phyloP scores from a whole-genome alignment of 2,113 vertebrate genomes.

The Delphinus delphis region DNA sequence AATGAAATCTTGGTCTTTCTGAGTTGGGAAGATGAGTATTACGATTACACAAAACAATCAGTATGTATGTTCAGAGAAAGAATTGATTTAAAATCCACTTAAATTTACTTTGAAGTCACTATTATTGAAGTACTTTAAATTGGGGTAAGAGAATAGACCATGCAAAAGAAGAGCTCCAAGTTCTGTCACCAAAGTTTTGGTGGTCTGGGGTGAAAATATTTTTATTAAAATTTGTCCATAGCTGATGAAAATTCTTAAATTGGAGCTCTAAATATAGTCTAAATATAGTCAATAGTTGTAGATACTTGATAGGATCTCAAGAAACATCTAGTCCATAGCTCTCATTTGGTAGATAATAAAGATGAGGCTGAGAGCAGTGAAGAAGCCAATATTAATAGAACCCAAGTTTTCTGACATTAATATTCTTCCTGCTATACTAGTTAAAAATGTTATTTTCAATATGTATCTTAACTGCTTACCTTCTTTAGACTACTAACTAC shows the following conservation, averaged over 20 bases:
- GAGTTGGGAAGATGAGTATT: background rate
- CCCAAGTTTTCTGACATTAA: background rate
- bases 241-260: background rate
- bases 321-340: background rate
- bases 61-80: background rate
- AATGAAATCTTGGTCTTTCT: background rate
- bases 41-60: background rate
- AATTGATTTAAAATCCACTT: background rate
- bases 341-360: background rate
- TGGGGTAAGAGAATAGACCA: background rate
- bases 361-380: background rate
- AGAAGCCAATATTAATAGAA: background rate
- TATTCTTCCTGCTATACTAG: background rate
- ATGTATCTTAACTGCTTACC: background rate
- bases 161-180: background rate
- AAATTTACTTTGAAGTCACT: background rate
- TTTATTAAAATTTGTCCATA: background rate
- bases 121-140: background rate
- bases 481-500: background rate
- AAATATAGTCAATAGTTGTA: background rate
- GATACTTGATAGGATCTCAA: background rate
- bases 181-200: background rate
- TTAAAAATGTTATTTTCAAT: background rate
- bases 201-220: background rate
- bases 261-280: background rate